Conservation (phyloP, 1,140 invertebrate genomes). For the Zaprionus nigranus region DNA sequence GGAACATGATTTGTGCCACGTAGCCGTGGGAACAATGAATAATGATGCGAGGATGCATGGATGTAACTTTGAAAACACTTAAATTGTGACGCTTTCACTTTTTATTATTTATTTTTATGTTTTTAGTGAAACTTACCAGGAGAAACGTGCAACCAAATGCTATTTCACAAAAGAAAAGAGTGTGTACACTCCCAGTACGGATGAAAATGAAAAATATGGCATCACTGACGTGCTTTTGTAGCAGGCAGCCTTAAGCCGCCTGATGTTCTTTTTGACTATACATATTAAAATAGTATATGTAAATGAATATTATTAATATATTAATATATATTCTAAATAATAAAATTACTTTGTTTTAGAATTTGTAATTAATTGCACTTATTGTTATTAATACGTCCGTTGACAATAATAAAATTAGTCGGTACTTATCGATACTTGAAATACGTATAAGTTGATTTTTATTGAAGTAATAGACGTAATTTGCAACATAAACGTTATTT, state of each 20-base stretch:
- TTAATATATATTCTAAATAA: too few species aligned
- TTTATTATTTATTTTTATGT: conserved; percentile 34
- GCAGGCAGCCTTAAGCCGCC: background rate
- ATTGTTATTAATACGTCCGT: too few species aligned
- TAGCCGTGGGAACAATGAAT: background rate
- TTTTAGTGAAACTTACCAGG: conserved; percentile 67
- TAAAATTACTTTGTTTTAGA: too few species aligned
- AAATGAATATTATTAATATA: background rate
- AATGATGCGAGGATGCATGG: background rate
- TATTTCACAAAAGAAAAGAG: conserved; percentile 76
- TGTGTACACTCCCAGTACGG: conserved; percentile 31
- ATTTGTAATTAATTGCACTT: too few species aligned
- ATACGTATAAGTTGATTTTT: too few species aligned
- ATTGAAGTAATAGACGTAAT: too few species aligned
- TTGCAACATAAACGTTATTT: too few species aligned
- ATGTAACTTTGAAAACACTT: background rate
- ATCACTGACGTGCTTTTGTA: conserved; percentile 18
- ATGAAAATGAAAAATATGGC: conserved; percentile 18
- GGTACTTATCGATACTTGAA: background rate
- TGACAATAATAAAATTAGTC: background rate
- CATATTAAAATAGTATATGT: background rate
- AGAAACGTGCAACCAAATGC: conserved; percentile 82
- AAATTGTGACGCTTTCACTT: conserved; percentile 16
- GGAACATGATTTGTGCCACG: background rate
- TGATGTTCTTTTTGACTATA: too few species aligned